Evolutionary conservation across 1,140 invertebrate genomes (phyloP), one percentile per base, ranked within the genome.

Genomic region (Paraescarpia echinospica): DNA sequence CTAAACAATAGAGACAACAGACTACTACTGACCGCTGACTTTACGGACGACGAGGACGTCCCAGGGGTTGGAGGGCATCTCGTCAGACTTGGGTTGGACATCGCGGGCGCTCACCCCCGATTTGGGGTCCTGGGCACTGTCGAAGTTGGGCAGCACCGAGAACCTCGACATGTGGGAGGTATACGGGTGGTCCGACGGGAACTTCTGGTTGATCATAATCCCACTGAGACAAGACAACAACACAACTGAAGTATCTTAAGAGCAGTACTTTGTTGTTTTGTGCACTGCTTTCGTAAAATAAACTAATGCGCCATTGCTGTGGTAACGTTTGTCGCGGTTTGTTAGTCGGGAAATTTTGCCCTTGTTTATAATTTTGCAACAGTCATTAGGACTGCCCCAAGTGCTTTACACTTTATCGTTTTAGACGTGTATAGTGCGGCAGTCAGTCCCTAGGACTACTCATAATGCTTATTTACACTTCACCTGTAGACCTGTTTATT

Each of bases 181-280:
- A 92, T 95, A 95, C 0, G 95, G 95, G 90, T 95, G 95, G 89
- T 95, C 95, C 0, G 94, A 94, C 6, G 95, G 95, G 90, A 95
- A 95, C 77, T 94, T 93, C 59, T 92, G 92, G 92, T 95, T 94
- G 92, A 95, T 95, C 89, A 77, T 77, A 4, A 77, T 77, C 59
- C 59, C 59, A 77, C 27, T 93, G 89, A 33, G n/a, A 8, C 89
- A 59, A 27, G 35, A 41, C 41, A n/a, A n/a, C n/a, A n/a, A n/a
- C n/a, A n/a, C n/a, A n/a, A n/a, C n/a, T n/a, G n/a, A n/a, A n/a
- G n/a, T n/a, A n/a, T n/a, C n/a, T n/a, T n/a, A n/a, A 77, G 59
- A 77, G 14, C 59, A 77, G 59, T 77, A 77, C 22, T 77, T 12
- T 77, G 59, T 77, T 77, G 59, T 77, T 77, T 77, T 77, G 59